A percentile compares a stretch with the other conserved stretches of the same genome.
phyloP scores from a whole-genome alignment of 53 echinoderm and acorn worm species.

The Glandiceps talaboti region DNA sequence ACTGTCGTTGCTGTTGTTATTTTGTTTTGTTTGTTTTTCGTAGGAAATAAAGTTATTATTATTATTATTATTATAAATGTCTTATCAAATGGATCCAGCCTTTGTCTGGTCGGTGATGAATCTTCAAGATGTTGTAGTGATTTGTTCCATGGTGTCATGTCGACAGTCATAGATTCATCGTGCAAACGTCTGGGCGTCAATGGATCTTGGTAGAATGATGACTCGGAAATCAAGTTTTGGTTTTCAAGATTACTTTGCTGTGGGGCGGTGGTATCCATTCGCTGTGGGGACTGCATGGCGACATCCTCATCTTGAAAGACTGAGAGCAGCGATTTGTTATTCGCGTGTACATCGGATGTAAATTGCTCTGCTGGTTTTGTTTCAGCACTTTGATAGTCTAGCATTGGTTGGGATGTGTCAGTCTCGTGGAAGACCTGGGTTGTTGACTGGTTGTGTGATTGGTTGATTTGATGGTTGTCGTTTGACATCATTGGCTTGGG shows the following conservation, averaged over 20 bases:
- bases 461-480: too few species aligned
- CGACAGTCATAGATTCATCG: not conserved
- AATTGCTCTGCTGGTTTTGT: not conserved
- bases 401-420: not conserved
- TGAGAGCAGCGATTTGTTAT: too few species aligned
- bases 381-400: not conserved
- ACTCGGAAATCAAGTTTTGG: not conserved
- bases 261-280: not conserved
- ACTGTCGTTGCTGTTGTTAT: too few species aligned
- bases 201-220: too few species aligned
- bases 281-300: not conserved
- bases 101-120: not conserved
- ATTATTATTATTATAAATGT: too few species aligned
- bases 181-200: not conserved
- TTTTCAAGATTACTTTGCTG: not conserved
- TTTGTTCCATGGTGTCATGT: not conserved
- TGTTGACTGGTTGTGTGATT: not conserved
- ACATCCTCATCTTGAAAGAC: too few species aligned
- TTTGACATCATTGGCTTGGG: not conserved
- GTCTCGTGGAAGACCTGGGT: not conserved
- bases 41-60: too few species aligned
- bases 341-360: not conserved
- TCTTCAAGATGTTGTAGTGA: not conserved
- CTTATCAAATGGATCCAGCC: not conserved
- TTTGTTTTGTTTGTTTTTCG: too few species aligned